Base-by-base conservation (phyloP, 1,140 invertebrate species). In the Linepithema humile region DNA sequence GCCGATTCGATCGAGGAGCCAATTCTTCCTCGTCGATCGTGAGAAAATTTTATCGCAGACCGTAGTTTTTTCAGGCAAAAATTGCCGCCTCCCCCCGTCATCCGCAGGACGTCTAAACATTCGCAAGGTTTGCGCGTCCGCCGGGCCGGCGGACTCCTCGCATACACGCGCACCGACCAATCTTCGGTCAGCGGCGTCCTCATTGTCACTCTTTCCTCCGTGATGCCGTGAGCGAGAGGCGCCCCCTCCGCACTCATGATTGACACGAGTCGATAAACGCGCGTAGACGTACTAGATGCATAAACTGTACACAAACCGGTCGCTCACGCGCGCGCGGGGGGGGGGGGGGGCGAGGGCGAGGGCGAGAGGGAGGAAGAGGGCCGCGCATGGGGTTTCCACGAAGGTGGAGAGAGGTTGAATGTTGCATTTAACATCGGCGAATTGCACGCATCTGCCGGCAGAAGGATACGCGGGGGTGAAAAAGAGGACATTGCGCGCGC, bases 361-460 rank as follows among this genome's bases (percentile, higher is more conserved):
- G 20, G 10, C 29, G 64, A 35, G 74, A 59, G 32, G 10, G 26
- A 26, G 45, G 50, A 50, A 35, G 84, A 55, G 53, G 38, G 26
- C n/a, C 29, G 12, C 17, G 38, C 20, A 35, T 50, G 78, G 83
- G 40, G 53, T 38, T 60, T n/a, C 35, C 64, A 88, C 45, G 86
- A 83, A 85, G 72, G 86, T 83, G 88, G 86, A 85, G 72, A 85
- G 87, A 85, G 87, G 88, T n/a, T 62, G 84, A 90, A 89, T 92
- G 92, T 94, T 93, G 92, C 91, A 93, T 93, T 92, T 91, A 93
- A 92, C 91, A 92, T 93, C 82, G 90, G 90, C 88, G 90, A 91
- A 92, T 92, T 91, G 90, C 87, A 87, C 85, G 82, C 90, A 90
- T 82, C 87, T 86, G 82, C 82, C 85, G 82, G 64, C 88, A 78